These are phyloP conservation scores for Odobenus rosmarus DNA, from an alignment of 2,113 vertebrate genomes.

Conservation along the genomic window DNA sequence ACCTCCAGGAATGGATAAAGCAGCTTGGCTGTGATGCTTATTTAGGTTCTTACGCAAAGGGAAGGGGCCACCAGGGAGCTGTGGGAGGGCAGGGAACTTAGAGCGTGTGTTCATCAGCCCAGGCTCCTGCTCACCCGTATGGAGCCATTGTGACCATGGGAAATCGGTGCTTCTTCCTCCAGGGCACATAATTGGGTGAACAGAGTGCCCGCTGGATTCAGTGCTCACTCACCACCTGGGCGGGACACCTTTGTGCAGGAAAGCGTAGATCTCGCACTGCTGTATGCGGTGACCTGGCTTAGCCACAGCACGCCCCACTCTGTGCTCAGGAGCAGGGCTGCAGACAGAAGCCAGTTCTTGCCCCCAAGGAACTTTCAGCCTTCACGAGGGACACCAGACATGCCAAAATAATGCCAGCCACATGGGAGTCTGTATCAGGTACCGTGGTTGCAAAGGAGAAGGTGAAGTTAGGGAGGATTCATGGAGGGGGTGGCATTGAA, in stretches of 20 bases:
- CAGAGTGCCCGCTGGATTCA: background rate
- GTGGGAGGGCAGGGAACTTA: background rate
- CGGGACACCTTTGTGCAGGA: background rate
- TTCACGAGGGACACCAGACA: rapidly evolving
- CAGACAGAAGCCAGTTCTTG: background rate
- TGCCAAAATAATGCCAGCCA: background rate
- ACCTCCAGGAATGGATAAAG: background rate
- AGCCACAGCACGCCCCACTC: background rate
- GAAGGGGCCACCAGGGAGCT: background rate
- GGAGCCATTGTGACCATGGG: background rate
- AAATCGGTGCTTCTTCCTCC: background rate
- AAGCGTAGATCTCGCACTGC: background rate
- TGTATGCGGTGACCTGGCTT: background rate
- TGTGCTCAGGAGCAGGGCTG: background rate
- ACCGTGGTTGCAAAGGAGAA: background rate
- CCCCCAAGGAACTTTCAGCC: background rate
- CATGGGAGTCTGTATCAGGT: background rate
- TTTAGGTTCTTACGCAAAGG: background rate
- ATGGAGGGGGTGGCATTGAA: background rate
- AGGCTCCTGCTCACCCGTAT: background rate
- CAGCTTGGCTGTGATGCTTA: background rate
- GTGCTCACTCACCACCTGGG: too few relatives aligned
- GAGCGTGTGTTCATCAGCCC: background rate
- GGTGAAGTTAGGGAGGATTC: background rate
- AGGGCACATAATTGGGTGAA: background rate